These are phyloP conservation scores for Pristionchus mayeri DNA, from an alignment of 2,888 invertebrate genomes.

Conservation along the genomic window DNA sequence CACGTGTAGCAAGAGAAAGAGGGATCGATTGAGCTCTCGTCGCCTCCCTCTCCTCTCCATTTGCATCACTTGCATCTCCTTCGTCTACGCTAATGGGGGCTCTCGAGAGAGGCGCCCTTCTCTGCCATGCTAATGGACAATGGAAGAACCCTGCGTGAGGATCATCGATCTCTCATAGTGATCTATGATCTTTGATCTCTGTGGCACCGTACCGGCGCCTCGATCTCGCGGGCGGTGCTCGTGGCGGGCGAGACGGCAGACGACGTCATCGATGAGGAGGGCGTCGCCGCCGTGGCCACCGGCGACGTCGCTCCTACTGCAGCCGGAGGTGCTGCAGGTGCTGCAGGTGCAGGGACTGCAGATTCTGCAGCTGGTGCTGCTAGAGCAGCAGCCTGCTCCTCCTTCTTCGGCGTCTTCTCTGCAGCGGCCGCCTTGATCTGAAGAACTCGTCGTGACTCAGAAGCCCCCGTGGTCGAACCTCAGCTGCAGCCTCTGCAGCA, in stretches of 20 bases:
- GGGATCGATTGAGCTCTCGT: too few species aligned
- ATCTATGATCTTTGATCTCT: too few species aligned
- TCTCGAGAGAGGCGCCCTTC: too few species aligned
- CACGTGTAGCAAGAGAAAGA: too few species aligned
- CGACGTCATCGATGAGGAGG: background rate
- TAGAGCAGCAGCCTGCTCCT: background rate
- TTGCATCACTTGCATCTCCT: too few species aligned
- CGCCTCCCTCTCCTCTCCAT: too few species aligned
- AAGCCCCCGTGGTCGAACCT: background rate
- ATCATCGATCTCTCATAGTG: too few species aligned
- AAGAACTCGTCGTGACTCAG: background rate
- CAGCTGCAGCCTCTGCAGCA: background rate
- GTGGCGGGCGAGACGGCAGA: background rate
- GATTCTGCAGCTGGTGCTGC: background rate
- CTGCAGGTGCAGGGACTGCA: background rate
- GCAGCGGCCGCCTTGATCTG: background rate
- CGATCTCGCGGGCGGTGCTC: background rate
- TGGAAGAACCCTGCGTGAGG: too few species aligned
- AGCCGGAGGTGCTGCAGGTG: background rate
- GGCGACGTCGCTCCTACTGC: background rate
- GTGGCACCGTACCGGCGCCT: too few species aligned
- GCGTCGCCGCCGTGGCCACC: background rate
- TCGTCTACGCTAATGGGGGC: too few species aligned
- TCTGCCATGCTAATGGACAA: too few species aligned
- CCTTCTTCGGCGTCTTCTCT: background rate